Evolutionary conservation across 2,113 vertebrate species (phyloP), one percentile per base, ranked within the genome.

Genomic region (Lucifuga dentata): DNA sequence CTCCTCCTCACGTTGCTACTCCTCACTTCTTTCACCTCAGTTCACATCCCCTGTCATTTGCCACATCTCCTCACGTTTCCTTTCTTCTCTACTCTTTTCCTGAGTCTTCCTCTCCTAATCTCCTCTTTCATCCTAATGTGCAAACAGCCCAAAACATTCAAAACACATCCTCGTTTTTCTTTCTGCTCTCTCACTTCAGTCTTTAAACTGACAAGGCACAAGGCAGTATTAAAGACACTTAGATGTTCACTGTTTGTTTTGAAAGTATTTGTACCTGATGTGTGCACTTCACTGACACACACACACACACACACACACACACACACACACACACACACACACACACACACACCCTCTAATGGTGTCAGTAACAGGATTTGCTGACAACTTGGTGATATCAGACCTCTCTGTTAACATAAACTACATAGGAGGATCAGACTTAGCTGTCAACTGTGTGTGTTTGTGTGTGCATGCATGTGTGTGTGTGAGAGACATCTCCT

Each of bases 371-470:
- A 83, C 26, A 53, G 67, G 71, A 58, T 72, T 81, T 73, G 48
- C 61, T 78, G 77, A 88, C 85, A 75, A 44, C 62, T 43, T 1
- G 20, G 5, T 73, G 76, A 73, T 74, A 61, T 75, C 38, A 70
- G 76, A 63, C 76, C 69, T 77, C 62, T 73, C 53, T 41, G 39
- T 77, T 74, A 81, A 81, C 73, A 78, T 73, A 60, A 61, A 73
- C 59, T 70, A 46, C 58, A 56, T 46, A 49, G 56, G 55, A 78
- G 61, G 78, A 81, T 84, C 78, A 84, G 69, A 81, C 5, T 65
- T 66, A 77, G 73, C 85, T 80, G 81, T 82, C 85, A 82, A 62
- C n/a, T 20, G 40, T 17, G 63, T 51, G 40, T 58, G 58, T 16
- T 41, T 50, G 43, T 11, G 32, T 26, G 51, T 38, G 44, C 10